Evolutionary conservation across 1,140 invertebrate genomes (phyloP).

Genomic region (Camponotus floridanus): DNA sequence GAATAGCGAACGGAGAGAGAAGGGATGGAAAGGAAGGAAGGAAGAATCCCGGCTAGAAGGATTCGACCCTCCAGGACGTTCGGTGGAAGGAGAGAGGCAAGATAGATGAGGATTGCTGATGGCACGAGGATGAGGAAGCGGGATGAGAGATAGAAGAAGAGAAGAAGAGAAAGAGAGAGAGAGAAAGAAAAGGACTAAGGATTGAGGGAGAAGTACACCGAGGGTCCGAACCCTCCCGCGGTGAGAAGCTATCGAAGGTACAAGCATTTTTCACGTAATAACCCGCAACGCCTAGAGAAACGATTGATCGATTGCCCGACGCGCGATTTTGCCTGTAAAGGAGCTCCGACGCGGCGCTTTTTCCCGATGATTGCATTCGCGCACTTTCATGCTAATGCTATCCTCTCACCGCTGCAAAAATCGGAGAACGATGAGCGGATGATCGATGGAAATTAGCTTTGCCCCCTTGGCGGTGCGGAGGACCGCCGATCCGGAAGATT

Average conservation of each 20-base stretch:
- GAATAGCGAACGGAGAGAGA: conserved; percentile 29
- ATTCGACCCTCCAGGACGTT: conserved; percentile 46
- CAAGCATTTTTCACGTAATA: conserved; percentile 83
- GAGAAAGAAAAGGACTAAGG: conserved; percentile 36
- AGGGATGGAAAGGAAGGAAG: conserved; percentile 50
- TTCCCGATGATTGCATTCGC: conserved; percentile 36
- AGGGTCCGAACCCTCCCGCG: conserved; percentile 79
- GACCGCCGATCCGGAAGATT: conserved; percentile 29
- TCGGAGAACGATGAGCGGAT: conserved; percentile 39
- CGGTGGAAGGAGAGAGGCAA: conserved; percentile 49
- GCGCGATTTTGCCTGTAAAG: conserved; percentile 82
- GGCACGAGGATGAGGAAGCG: conserved; percentile 55
- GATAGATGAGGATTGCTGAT: conserved; percentile 76
- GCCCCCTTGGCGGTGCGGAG: conserved; percentile 25
- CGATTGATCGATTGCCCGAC: conserved; percentile 83
- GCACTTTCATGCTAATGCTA: conserved; percentile 61
- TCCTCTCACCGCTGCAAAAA: conserved; percentile 29
- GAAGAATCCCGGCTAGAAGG: conserved; percentile 55
- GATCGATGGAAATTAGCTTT: conserved; percentile 66
- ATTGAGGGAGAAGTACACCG: conserved; percentile 71
- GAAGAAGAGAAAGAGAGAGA: not conserved
- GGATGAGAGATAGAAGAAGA: conserved; percentile 65
- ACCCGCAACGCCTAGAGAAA: conserved; percentile 81
- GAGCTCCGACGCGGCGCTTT: conserved; percentile 74
- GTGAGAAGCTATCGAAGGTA: conserved; percentile 81